phyloP scores from a whole-genome alignment of 1,140 invertebrate species.

The Nasonia giraulti region DNA sequence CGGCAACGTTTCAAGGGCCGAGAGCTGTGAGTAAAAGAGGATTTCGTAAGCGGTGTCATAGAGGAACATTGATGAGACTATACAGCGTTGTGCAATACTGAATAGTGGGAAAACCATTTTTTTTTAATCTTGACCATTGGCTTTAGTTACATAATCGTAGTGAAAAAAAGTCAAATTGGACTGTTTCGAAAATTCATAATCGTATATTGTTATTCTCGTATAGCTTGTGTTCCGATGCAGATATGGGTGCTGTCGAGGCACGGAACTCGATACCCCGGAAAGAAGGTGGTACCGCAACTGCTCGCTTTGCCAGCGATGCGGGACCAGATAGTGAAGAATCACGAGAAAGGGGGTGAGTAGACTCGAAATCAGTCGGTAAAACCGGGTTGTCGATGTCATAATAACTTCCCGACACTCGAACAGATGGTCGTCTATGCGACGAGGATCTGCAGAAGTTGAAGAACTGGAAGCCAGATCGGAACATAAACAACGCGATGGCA shows the following conservation, averaged over 20 bases:
- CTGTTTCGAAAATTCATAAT: slow-evolving; percentile 4
- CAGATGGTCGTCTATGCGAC: slow-evolving; percentile 65
- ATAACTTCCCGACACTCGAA: slow-evolving; percentile 36
- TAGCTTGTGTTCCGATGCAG: slow-evolving; percentile 60
- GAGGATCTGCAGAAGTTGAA: slow-evolving; percentile 67
- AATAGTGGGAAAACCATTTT: neutral
- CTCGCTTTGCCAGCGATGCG: slow-evolving; percentile 57
- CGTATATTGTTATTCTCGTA: neutral
- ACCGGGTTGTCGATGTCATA: neutral
- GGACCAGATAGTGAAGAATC: slow-evolving; percentile 60
- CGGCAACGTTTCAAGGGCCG: neutral
- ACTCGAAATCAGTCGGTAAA: neutral
- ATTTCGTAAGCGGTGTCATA: neutral
- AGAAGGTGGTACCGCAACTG: slow-evolving; percentile 55
- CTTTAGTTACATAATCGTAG: neutral
- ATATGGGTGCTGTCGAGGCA: slow-evolving; percentile 68
- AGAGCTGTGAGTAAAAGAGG: neutral
- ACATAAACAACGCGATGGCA: slow-evolving; percentile 57
- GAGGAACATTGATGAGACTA: neutral
- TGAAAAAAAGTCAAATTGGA: neutral
- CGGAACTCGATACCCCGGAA: slow-evolving; percentile 65
- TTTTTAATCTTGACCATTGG: neutral
- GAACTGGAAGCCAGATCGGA: slow-evolving; percentile 62
- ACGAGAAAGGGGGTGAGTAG: neutral
- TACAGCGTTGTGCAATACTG: neutral